phyloP scores from a whole-genome alignment of 2,888 invertebrate species.

The Poecilobothrus nobilitatus region DNA sequence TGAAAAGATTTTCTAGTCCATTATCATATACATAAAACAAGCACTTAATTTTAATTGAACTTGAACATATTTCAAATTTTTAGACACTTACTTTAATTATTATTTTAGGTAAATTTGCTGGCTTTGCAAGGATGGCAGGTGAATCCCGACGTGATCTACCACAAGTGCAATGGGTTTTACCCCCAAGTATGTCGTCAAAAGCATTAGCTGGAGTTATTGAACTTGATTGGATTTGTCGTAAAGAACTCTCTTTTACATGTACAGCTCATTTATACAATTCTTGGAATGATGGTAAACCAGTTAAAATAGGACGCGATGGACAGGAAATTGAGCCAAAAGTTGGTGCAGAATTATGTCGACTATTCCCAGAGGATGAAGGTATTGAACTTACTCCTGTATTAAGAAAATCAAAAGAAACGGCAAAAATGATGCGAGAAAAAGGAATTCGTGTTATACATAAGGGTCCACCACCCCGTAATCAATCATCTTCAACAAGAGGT shows the following conservation, averaged over 20 bases:
- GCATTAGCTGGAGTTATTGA: slow-evolving; percentile 93
- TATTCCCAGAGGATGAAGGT: slow-evolving; percentile 88
- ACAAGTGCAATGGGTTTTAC: slow-evolving; percentile 87
- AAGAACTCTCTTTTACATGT: slow-evolving; percentile 85
- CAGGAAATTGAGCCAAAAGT: slow-evolving; percentile 96
- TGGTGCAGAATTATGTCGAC: slow-evolving; percentile 81
- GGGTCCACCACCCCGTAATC: slow-evolving; percentile 47
- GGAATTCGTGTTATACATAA: slow-evolving; percentile 44
- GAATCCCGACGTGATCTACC: slow-evolving; percentile 85
- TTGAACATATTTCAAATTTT: too few species aligned
- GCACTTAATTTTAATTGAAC: too few species aligned
- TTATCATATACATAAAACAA: too few species aligned
- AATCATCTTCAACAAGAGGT: slow-evolving; percentile 35
- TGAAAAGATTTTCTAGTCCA: too few species aligned
- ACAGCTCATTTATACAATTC: slow-evolving; percentile 91
- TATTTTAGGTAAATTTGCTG: slow-evolving; percentile 66
- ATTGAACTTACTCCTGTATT: slow-evolving; percentile 83
- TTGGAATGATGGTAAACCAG: slow-evolving; percentile 97
- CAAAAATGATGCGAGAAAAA: slow-evolving; percentile 52
- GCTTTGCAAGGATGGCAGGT: slow-evolving; percentile 83
- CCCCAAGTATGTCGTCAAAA: slow-evolving; percentile 84
- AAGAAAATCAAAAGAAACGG: slow-evolving; percentile 74
- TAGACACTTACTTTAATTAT: not conserved
- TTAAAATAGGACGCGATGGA: slow-evolving; percentile 98
- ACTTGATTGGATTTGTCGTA: slow-evolving; percentile 94